Evolutionary conservation across 2,113 vertebrate species (phyloP), one percentile per base, ranked within the genome.

Genomic region (Platanista minor): DNA sequence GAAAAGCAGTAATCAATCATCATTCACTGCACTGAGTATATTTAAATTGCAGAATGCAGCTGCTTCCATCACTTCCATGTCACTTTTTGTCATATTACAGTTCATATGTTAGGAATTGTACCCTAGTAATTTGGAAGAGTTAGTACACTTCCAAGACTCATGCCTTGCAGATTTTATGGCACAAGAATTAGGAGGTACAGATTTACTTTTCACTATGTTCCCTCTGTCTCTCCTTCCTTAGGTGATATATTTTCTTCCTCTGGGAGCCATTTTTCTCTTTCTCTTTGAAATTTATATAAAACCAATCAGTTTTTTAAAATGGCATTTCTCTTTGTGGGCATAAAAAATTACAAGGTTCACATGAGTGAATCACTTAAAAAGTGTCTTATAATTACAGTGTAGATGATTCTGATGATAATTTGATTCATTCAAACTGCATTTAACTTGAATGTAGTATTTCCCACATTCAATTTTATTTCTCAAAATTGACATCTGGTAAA

Each of bases 201-300:
- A 71, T 88, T 84, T 84, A 75, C 46, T 77, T 90, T 36, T 80
- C 52, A 61, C 29, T 86, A 1, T 29, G 29, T 71, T 87, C 18
- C 39, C 29, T 84, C 3, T 39, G 33, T 69, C 59, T 46, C 64
- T 94, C 83, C 29, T 89, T 67, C 67, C 13, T 39, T 72, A 57
- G 8, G 41, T 74, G 20, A 77, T 46, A 49, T 23, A 92, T 61
- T 41, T 66, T 46, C 12, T 41, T 84, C 31, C 6, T 67, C 82
- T 8, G 3, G 88, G n/a, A 94, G 13, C 18, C 13, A 43, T 41
- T 78, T 91, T 62, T 33, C 59, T 59, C 36, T 87, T 74, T 95
- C 23, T 67, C 62, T 90, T 87, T 91, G 75, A 91, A 91, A 80
- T 87, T 71, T 90, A 82, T 59, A 57, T 18, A 54, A 95, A 94